phyloP scores from a whole-genome alignment of 1,140 invertebrate species.

The Ostrea edulis region DNA sequence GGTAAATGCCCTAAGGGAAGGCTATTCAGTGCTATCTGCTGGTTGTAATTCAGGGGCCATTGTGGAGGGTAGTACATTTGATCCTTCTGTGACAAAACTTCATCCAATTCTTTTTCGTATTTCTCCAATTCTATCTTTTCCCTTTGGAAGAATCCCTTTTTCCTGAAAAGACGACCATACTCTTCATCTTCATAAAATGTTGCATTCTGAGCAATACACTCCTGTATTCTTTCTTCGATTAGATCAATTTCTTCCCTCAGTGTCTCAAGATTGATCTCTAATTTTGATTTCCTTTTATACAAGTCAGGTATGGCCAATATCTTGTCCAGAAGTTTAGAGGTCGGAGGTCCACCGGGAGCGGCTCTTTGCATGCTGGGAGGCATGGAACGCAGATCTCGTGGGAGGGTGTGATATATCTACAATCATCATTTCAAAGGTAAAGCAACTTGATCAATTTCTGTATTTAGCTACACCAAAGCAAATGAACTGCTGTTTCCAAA shows the following conservation, averaged over 20 bases:
- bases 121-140: slow-evolving; percentile 62
- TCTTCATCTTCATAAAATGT: slow-evolving; percentile 62
- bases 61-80: slow-evolving; percentile 25
- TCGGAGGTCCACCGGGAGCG: slow-evolving; percentile 55
- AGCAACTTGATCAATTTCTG: background rate
- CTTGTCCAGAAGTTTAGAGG: slow-evolving; percentile 53
- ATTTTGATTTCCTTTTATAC: slow-evolving; percentile 60
- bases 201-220: slow-evolving; percentile 56
- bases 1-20: slow-evolving; percentile 10
- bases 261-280: slow-evolving; percentile 57
- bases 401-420: background rate
- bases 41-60: slow-evolving; percentile 5
- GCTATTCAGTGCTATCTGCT: background rate
- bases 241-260: slow-evolving; percentile 61
- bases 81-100: slow-evolving; percentile 41
- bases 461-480: background rate
- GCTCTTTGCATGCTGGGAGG: slow-evolving; percentile 18
- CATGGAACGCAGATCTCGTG: background rate
- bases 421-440: background rate
- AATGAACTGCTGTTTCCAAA: no score
- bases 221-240: slow-evolving; percentile 60
- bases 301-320: slow-evolving; percentile 59
- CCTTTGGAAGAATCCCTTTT: slow-evolving; percentile 60
- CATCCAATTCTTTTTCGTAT: slow-evolving; percentile 60
- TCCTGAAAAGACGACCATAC: slow-evolving; percentile 57